Evolutionary conservation across 2,888 invertebrate genomes (phyloP), one percentile per base, ranked within the genome.

Genomic region (Tachina grossa): DNA sequence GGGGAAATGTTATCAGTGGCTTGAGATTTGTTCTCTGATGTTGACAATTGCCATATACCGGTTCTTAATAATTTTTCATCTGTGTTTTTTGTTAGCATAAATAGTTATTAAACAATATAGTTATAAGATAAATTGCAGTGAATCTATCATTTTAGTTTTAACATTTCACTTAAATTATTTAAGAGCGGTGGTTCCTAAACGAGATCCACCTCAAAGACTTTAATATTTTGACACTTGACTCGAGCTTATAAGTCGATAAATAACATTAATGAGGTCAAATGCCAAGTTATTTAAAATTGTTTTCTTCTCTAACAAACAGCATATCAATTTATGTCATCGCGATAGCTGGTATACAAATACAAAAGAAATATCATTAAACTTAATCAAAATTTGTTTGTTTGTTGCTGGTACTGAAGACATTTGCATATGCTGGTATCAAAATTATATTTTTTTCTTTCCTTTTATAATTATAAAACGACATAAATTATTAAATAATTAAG

Each of bases 401-500:
- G n/a, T 45, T 74, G 51, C 22, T 59, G 47, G 6, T 61, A 31
- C 63, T 31, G 59, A 19, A 9, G 43, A 39, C 43, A 53, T 31
- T 31, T 31, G 31, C 31, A 45, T 22, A 16, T 53, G 55, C 41
- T 74, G 31, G 47, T 49, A 74, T 39, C 11, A 59, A n/a, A 13
- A 5, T 31, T 45, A 57, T 22, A 31, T 14, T 47, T 0, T 41
- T n/a, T 57, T 19, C 3, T 14, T 53, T 51, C 49, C 22, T 19
- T 19, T 49, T 57, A 45, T 45, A 14, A 59, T 68, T 47, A 66
- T 72, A 53, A 53, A 47, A 57, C 47, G 47, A 55, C 79, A 79
- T 75, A 84, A 84, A 71, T 84, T 79, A 65, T 78, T 75, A 63
- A 78, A 69, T 63, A 69, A 71, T 79, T 79, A 59, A 75, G 69